A percentile compares a stretch with the other conserved stretches of the same genome.
Evolutionary conservation across 1,140 invertebrate genomes (phyloP).

Genomic region (Homarus americanus): DNA sequence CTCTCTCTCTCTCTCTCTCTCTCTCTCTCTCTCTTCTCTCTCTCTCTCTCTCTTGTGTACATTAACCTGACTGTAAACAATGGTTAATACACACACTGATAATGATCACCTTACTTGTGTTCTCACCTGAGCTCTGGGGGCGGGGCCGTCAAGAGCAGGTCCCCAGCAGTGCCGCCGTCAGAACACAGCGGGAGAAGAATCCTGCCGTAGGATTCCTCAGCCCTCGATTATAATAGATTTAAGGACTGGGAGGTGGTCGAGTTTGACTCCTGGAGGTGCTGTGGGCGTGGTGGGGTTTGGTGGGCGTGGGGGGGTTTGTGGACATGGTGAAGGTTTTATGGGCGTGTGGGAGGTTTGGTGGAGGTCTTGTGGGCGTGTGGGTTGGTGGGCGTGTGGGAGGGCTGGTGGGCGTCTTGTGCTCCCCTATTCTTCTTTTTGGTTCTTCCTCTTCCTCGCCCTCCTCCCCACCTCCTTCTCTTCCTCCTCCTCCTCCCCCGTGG

Average conservation of each 20-base stretch:
- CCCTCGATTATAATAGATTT: too few species aligned
- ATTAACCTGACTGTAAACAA: too few species aligned
- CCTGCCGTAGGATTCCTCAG: too few species aligned
- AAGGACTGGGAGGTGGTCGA: too few species aligned
- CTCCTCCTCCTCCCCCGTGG: background rate
- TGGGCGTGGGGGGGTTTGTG: background rate
- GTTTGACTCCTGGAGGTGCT: background rate
- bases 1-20: background rate
- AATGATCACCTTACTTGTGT: too few species aligned
- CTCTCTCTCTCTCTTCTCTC: background rate
- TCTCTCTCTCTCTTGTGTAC: too few species aligned
- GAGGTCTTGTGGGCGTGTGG: too few species aligned
- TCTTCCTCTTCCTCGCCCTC: background rate
- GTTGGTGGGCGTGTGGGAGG: background rate
- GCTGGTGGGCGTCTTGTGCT: background rate
- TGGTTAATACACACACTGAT: too few species aligned
- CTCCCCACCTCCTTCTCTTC: constrained; percentile 11
- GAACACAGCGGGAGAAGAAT: too few species aligned
- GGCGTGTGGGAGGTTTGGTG: background rate
- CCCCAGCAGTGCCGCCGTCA: too few species aligned
- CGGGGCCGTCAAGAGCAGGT: too few species aligned
- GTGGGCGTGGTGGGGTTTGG: background rate
- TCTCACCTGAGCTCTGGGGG: background rate
- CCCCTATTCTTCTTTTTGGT: background rate
- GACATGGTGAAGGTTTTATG: constrained; percentile 13